These are phyloP conservation scores for Hoplodrina blanda DNA, from an alignment of 2,888 invertebrate genomes.

Conservation along the genomic window DNA sequence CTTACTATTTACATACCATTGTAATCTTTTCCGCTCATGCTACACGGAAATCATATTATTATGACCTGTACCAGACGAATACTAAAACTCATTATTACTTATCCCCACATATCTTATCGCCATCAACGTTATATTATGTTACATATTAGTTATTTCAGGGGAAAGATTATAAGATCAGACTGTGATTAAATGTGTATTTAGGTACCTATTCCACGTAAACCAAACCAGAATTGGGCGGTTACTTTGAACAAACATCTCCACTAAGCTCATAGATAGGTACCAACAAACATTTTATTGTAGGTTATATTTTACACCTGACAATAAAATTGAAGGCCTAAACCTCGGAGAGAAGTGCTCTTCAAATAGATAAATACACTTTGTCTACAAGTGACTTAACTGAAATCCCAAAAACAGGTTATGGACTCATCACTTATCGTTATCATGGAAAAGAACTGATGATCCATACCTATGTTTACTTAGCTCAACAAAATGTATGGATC, in stretches of 20 bases:
- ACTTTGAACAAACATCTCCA: slow-evolving; percentile 11
- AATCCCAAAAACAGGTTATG: too few relatives aligned
- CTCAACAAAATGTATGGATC: too few relatives aligned
- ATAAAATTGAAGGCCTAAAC: slow-evolving; percentile 8
- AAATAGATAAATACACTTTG: too few relatives aligned
- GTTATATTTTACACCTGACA: neutral
- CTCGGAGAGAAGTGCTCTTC: slow-evolving; percentile 3
- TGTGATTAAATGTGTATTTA: slow-evolving; percentile 11
- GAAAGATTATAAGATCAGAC: slow-evolving; percentile 26
- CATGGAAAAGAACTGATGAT: too few relatives aligned
- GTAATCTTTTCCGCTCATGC: slow-evolving; percentile 35
- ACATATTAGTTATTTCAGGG: slow-evolving; percentile 28
- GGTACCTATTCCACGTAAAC: slow-evolving; percentile 19
- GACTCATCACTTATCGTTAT: too few relatives aligned
- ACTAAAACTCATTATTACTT: slow-evolving; percentile 38
- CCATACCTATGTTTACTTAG: too few relatives aligned
- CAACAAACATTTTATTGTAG: slow-evolving; percentile 22
- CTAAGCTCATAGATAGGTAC: slow-evolving; percentile 14
- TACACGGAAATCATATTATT: slow-evolving; percentile 37
- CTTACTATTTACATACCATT: slow-evolving; percentile 16
- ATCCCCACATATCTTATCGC: slow-evolving; percentile 43
- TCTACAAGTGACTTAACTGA: too few relatives aligned
- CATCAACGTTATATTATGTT: slow-evolving; percentile 20
- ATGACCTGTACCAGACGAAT: slow-evolving; percentile 32
- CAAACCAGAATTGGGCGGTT: slow-evolving; percentile 20